These are phyloP conservation scores for Drosophila arizonae DNA, from an alignment of 1,140 invertebrate species.

Conservation along the genomic window DNA sequence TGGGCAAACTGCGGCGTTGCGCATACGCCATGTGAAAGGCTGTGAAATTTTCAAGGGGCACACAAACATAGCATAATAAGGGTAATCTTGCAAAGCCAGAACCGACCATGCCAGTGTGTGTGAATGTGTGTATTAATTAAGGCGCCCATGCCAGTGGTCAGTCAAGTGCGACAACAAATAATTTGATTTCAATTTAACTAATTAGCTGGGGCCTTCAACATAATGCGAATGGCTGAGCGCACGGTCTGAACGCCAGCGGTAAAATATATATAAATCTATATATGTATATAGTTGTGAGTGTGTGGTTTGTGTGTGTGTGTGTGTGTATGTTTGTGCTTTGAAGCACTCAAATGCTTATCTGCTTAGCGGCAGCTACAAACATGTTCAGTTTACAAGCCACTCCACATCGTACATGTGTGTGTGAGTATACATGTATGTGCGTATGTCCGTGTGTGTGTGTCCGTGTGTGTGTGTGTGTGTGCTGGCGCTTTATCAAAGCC, in stretches of 20 bases:
- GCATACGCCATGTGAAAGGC: slow-evolving; percentile 34
- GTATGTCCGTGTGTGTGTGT: slow-evolving; percentile 25
- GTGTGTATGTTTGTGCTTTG: slow-evolving; percentile 25
- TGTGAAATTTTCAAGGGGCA: not conserved
- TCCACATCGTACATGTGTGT: slow-evolving; percentile 7
- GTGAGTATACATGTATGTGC: too few species aligned
- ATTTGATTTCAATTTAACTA: slow-evolving; percentile 82
- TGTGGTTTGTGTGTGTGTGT: slow-evolving; percentile 19
- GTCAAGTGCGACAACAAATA: slow-evolving; percentile 82
- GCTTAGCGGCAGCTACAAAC: slow-evolving; percentile 65
- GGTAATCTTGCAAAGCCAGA: slow-evolving; percentile 35
- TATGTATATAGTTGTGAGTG: slow-evolving; percentile 1
- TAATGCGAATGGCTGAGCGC: slow-evolving; percentile 50
- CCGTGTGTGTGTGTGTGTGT: slow-evolving; percentile 25
- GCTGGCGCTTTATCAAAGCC: slow-evolving; percentile 59
- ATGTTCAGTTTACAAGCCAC: slow-evolving; percentile 36
- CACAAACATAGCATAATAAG: slow-evolving; percentile 47
- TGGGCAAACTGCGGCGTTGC: slow-evolving; percentile 5
- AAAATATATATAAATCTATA: not conserved
- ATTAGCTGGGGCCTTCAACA: slow-evolving; percentile 77
- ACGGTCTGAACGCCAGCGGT: slow-evolving; percentile 21
- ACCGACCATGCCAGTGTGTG: slow-evolving; percentile 8
- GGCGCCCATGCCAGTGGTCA: slow-evolving; percentile 75
- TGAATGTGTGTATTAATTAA: slow-evolving; percentile 70
- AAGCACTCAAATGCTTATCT: slow-evolving; percentile 69